Conservation (phyloP, 2,888 invertebrate species). For the Balanococcus diminutus region DNA sequence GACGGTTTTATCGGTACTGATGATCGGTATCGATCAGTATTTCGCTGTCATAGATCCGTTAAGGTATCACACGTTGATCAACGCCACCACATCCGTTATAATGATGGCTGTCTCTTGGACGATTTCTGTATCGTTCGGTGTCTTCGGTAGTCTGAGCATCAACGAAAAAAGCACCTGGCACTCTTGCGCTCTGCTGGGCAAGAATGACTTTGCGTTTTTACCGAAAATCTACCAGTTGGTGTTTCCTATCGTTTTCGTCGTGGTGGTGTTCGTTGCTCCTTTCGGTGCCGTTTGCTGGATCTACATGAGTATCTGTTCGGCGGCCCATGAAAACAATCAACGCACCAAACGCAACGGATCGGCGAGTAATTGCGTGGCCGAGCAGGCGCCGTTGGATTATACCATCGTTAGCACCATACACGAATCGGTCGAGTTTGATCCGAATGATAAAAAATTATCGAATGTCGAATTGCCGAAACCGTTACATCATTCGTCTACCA, state of each 20-base stretch:
- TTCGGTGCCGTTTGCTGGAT: constrained; percentile 73
- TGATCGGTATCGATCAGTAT: constrained; percentile 71
- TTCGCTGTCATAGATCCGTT: constrained; percentile 72
- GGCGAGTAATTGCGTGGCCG: constrained; percentile 32
- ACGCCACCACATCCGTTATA: constrained; percentile 64
- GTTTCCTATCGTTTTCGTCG: constrained; percentile 63
- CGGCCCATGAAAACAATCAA: constrained; percentile 75
- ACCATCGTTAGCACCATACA: constrained; percentile 48
- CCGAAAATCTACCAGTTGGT: constrained; percentile 62
- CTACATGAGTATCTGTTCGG: constrained; percentile 76
- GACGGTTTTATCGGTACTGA: constrained; percentile 69
- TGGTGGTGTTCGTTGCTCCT: constrained; percentile 65
- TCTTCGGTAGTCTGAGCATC: constrained; percentile 61
- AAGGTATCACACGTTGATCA: constrained; percentile 68
- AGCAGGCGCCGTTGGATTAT: constrained; percentile 43
- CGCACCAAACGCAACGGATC: constrained; percentile 65
- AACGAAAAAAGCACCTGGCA: constrained; percentile 46
- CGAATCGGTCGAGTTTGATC: constrained; percentile 49
- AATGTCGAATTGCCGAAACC: constrained; percentile 59
- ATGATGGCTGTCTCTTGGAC: constrained; percentile 65
- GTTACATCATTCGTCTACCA: constrained; percentile 60
- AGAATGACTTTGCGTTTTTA: constrained; percentile 58
- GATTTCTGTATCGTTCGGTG: constrained; percentile 62
- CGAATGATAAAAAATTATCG: constrained; percentile 7
- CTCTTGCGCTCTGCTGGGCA: background rate